A percentile compares a stretch with the other conserved stretches of the same genome.
Conservation (phyloP, 2,888 invertebrate species). For the Syritta pipiens region DNA sequence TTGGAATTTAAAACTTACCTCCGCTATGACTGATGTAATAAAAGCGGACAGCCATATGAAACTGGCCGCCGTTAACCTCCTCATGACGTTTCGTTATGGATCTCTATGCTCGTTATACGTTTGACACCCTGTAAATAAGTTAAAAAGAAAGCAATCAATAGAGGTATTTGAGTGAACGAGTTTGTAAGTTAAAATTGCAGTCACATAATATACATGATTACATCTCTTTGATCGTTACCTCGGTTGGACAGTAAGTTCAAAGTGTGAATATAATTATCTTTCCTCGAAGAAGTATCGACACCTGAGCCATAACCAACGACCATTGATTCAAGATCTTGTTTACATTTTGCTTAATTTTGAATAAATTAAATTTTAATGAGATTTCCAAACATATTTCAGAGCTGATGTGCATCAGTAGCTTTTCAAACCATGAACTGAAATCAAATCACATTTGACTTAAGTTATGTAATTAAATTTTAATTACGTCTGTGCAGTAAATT, state of each 20-base stretch:
- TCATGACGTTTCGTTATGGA: constrained; percentile 73
- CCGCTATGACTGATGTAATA: constrained; percentile 71
- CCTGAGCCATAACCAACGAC: no score
- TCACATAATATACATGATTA: background rate
- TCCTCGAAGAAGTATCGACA: no score
- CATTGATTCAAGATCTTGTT: background rate
- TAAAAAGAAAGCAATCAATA: constrained; percentile 3
- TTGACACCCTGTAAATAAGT: constrained; percentile 49
- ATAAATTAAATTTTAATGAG: constrained; percentile 13
- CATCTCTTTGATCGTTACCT: background rate
- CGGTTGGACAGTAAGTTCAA: background rate
- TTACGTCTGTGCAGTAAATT: no score
- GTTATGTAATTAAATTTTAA: background rate
- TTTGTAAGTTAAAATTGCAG: background rate
- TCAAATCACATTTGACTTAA: background rate
- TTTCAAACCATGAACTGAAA: background rate
- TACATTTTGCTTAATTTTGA: constrained; percentile 13
- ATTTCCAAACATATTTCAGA: background rate
- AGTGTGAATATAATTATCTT: background rate
- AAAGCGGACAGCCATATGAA: constrained; percentile 79
- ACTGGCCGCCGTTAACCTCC: constrained; percentile 79
- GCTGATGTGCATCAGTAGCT: constrained; percentile 1
- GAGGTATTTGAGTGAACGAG: background rate
- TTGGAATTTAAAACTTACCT: constrained; percentile 72
- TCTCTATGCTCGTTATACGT: constrained; percentile 42